Conservation (phyloP, 2,113 vertebrate species). For the Pelodiscus sinensis region DNA sequence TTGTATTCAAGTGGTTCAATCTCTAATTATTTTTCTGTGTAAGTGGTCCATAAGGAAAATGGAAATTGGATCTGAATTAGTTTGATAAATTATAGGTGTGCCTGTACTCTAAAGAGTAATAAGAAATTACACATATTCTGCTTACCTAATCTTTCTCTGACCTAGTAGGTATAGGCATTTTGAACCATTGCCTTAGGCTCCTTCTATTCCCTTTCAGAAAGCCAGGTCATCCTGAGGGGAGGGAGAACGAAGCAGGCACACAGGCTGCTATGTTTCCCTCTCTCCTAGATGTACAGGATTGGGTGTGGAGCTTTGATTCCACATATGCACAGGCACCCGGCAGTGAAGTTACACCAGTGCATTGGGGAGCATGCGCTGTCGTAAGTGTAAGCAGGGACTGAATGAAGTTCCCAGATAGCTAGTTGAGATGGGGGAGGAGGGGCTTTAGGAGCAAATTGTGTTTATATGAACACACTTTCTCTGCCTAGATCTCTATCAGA, state of each 20-base stretch:
- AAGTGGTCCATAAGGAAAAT: conserved; percentile 8
- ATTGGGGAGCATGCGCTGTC: background rate
- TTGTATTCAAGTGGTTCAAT: conserved; percentile 25
- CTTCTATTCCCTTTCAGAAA: background rate
- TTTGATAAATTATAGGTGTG: conserved; percentile 18
- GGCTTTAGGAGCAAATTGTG: too few species aligned
- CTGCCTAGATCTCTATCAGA: too few species aligned
- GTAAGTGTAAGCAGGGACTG: background rate
- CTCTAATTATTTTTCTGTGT: conserved; percentile 32
- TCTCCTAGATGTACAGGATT: background rate
- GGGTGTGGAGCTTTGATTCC: background rate
- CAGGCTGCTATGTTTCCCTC: background rate
- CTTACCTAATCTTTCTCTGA: background rate
- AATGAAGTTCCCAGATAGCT: too few species aligned
- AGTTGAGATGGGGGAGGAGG: too few species aligned
- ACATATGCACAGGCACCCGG: background rate
- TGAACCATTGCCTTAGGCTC: fast-evolving
- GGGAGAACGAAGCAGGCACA: background rate
- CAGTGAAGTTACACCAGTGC: background rate
- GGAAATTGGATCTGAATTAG: conserved; percentile 31
- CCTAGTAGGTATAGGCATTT: background rate
- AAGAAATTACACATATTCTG: background rate
- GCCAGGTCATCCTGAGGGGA: background rate
- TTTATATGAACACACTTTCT: too few species aligned
- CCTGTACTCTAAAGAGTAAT: background rate